Evolutionary conservation across 2,113 vertebrate genomes (phyloP), one percentile per base, ranked within the genome.

Genomic region (Mormyrus iriodes): DNA sequence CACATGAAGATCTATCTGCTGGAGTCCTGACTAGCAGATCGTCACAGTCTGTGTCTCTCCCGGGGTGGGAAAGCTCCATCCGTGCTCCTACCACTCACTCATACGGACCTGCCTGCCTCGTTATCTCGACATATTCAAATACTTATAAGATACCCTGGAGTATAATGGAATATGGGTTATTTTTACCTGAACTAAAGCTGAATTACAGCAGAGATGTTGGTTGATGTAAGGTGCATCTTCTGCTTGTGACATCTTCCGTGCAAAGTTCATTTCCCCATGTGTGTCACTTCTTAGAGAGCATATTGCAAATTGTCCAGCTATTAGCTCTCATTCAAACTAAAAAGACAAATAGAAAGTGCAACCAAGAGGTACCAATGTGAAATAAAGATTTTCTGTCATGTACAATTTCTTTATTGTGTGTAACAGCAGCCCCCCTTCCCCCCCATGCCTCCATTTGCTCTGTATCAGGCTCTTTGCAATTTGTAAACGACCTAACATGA

Each of bases 401-500:
- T 83, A 89, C 35, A 89, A n/a, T 86, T 31, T 86, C 79, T 58
- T 69, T 89, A 8, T 48, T 21, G 82, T 13, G 19, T 58, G 17
- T 27, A 87, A 44, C 51, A 58, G n/a, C 49, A 51, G 10, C 5
- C 3, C 31, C 35, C 31, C 13, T 15, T 2, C 52, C 27, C 69
- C 27, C 35, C 44, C 51, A 48, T 27, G 21, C 44, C 5, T 24
- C 35, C 31, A 13, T 39, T 49, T 89, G 61, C 46, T 44, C 35
- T 89, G 51, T 83, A 8, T 46, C 35, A 44, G 35, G 76, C 8
- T 69, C 27, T 39, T 48, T 39, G 49, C 51, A 31, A 90, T 84
- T n/a, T 85, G 87, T 90, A 90, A 73, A 69, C 89, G 73, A 17
- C 31, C 3, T 42, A 76, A 65, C 31, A 46, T 3, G 44, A 52